phyloP scores from a whole-genome alignment of 2,888 invertebrate species.

The Ganaspis brasiliensis region DNA sequence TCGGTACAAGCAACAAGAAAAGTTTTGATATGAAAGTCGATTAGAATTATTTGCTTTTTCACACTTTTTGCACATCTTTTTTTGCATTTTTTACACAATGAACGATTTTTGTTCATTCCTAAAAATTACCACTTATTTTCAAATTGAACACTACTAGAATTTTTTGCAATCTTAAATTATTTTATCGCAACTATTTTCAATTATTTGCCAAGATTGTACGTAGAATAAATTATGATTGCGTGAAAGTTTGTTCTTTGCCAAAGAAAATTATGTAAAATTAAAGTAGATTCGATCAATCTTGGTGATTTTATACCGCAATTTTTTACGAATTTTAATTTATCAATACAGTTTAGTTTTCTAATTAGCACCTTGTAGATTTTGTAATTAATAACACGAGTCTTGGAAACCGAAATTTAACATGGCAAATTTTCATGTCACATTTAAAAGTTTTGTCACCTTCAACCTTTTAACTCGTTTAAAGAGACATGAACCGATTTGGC shows the following conservation, averaged over 20 bases:
- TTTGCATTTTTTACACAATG: too few relatives aligned
- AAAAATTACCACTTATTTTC: too few relatives aligned
- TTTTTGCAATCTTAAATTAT: conserved; percentile 5
- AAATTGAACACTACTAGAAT: not conserved
- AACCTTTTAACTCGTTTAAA: too few relatives aligned
- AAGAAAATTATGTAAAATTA: conserved; percentile 20
- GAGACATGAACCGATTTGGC: not conserved
- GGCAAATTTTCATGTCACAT: too few relatives aligned
- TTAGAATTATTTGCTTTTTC: conserved; percentile 20
- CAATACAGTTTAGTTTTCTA: not conserved
- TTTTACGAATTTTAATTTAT: not conserved
- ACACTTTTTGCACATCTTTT: not conserved
- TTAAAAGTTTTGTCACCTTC: too few relatives aligned
- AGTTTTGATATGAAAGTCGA: conserved; percentile 30
- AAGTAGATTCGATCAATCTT: conserved; percentile 20
- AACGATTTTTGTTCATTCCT: too few relatives aligned
- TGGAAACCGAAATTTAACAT: too few relatives aligned
- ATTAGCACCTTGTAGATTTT: conserved; percentile 1
- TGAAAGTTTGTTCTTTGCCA: conserved; percentile 7
- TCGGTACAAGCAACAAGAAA: conserved; percentile 36
- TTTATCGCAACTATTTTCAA: conserved; percentile 10
- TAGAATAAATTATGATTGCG: conserved; percentile 20
- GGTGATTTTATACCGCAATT: not conserved
- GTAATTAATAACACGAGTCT: not conserved
- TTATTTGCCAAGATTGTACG: conserved; percentile 4